Conservation (phyloP, 1,140 invertebrate species). For the Sogatella furcifera region DNA sequence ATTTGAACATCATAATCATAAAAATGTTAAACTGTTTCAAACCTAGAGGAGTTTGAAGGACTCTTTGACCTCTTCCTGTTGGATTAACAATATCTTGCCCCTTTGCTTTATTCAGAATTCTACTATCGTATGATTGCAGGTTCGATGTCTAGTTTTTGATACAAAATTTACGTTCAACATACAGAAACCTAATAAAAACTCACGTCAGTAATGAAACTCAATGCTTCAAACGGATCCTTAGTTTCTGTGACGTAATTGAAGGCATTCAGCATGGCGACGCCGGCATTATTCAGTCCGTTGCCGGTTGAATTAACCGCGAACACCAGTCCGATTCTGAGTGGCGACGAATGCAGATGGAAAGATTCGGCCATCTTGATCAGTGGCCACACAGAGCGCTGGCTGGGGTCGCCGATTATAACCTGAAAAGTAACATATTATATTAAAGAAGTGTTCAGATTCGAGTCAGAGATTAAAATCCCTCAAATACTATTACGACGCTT, state of each 20-base stretch:
- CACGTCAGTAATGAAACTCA: constrained; percentile 76
- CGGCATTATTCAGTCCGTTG: constrained; percentile 56
- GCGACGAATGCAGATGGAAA: constrained; percentile 81
- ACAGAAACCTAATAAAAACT: constrained; percentile 22
- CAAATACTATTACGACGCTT: too few species aligned
- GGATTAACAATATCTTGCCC: too few species aligned
- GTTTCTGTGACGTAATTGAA: constrained; percentile 84
- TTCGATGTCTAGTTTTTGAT: too few species aligned
- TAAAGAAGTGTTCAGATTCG: not conserved
- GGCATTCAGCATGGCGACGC: constrained; percentile 78
- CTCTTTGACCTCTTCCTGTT: too few species aligned
- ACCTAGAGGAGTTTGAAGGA: too few species aligned
- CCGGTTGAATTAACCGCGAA: constrained; percentile 56
- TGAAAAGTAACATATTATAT: constrained; percentile 27
- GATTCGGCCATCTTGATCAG: constrained; percentile 83
- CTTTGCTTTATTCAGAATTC: too few species aligned
- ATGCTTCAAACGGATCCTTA: constrained; percentile 56
- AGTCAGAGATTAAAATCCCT: too few species aligned
- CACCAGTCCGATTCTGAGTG: constrained; percentile 81
- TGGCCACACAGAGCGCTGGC: constrained; percentile 51
- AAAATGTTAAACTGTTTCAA: too few species aligned
- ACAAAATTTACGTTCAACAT: too few species aligned
- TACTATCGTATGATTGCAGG: too few species aligned
- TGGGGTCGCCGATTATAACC: constrained; percentile 83
- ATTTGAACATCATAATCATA: too few species aligned